Percentiles rank a stretch among this genome's conserved stretches.
Conservation (phyloP, 1,140 invertebrate genomes). For the Drosophila rufa region DNA sequence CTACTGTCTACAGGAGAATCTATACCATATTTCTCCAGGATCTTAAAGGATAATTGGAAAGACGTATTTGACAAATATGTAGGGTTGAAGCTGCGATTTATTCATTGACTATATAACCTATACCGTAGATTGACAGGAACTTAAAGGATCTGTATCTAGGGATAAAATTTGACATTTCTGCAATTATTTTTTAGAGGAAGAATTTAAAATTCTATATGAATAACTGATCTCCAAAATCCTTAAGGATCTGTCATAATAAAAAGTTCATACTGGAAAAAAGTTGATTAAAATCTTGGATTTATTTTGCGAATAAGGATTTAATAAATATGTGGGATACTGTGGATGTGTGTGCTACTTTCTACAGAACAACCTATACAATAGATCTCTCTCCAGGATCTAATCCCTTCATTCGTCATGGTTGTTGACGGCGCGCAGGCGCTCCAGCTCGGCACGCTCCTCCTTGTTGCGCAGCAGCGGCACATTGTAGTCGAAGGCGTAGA, state of each 20-base stretch:
- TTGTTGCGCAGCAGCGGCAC: conserved; percentile 85
- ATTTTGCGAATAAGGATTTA: conserved; percentile 56
- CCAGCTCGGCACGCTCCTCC: conserved; percentile 78
- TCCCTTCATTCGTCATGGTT: conserved; percentile 71
- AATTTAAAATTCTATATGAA: no score
- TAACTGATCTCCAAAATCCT: not conserved
- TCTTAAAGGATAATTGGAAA: not conserved
- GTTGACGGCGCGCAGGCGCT: conserved; percentile 72
- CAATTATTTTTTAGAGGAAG: not conserved
- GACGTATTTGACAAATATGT: conserved; percentile 57
- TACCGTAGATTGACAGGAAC: no score
- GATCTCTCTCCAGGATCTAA: conserved; percentile 8
- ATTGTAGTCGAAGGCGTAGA: conserved; percentile 89
- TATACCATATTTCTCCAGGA: not conserved
- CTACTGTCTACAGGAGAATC: not conserved
- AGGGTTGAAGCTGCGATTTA: conserved; percentile 37
- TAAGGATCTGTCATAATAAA: conserved; percentile 19
- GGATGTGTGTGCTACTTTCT: conserved; percentile 47
- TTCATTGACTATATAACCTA: conserved; percentile 8
- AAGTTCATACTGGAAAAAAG: conserved; percentile 40
- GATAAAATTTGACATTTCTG: not conserved
- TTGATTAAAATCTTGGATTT: conserved; percentile 45
- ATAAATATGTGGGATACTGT: conserved; percentile 69
- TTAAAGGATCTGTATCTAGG: no score
- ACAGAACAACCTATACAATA: conserved; percentile 49